Evolutionary conservation across 92 coral and sea anemone genomes (phyloP), one percentile per base, ranked within the genome.

Genomic region (Epizoanthus illoricatus): DNA sequence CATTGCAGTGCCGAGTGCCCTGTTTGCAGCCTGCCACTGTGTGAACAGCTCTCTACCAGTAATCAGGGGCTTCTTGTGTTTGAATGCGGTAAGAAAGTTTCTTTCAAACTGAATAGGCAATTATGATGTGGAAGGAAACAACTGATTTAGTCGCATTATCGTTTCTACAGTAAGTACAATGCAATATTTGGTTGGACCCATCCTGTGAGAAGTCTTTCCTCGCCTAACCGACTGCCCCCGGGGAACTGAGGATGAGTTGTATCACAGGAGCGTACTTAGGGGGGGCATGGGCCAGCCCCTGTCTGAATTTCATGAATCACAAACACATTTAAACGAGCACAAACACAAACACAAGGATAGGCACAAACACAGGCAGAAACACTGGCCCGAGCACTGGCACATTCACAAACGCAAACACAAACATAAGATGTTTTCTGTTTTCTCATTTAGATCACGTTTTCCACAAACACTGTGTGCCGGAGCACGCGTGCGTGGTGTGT

Each of bases 391-490:
- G 0, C 55, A 49, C 10, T 1, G 1, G 2, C 56, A 52, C 56
- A 52, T 10, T 0, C 56, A 9, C 56, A 52, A 28, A 52, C 15
- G 1, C 56, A 9, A 52, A 52, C 15, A 6, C 15, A 2, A 52
- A 52, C 52, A 18, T 28, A 47, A 21, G 19, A 4, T 58, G 52
- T 84, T 6, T 1, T 65, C 21, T 42, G 24, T 81, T 62, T 66
- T 71, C 70, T 24, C 24, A 86, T 83, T 59, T 73, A 95, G 98
- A 97, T 81, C 98, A 95, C 78, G 92, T 95, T 15, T 95, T 91
- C 80, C 98, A 95, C 91, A 93, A 90, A 75, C 91, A 88, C 64
- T 95, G 98, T 55, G 87, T 88, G 33, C 95, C 95, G 56, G 98
- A 95, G 59, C 85, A 62, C 84, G 97, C 97, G 55, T 95, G 98